Conservation (phyloP, 2,797 vertebrate species). For the Melanotaenia trifasciata region DNA sequence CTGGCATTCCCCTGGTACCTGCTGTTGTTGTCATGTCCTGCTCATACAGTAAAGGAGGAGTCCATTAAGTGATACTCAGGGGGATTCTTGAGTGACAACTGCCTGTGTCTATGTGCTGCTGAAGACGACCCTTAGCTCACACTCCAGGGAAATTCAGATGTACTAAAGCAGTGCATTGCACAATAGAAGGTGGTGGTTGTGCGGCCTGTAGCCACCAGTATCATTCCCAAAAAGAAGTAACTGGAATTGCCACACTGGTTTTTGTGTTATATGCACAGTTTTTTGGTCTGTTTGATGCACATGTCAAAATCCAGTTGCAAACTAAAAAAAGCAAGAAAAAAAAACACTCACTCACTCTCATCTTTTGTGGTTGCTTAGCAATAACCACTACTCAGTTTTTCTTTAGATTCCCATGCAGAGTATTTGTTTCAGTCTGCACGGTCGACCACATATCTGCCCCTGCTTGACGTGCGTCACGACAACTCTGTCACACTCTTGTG, state of each 20-base stretch:
- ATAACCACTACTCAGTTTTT: slow-evolving; percentile 51
- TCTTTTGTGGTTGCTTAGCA: slow-evolving; percentile 67
- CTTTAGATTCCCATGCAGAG: slow-evolving; percentile 36
- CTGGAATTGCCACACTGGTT: slow-evolving; percentile 16
- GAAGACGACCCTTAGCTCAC: slow-evolving; percentile 31
- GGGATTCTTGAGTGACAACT: slow-evolving; percentile 53
- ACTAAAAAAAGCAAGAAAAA: slow-evolving; percentile 14
- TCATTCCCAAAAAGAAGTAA: slow-evolving; percentile 9
- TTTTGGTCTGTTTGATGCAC: slow-evolving; percentile 27
- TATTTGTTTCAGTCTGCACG: slow-evolving; percentile 39
- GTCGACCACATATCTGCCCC: slow-evolving; percentile 34
- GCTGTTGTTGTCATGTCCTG: slow-evolving; percentile 39
- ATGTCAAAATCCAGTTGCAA: slow-evolving; percentile 22
- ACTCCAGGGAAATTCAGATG: slow-evolving; percentile 24
- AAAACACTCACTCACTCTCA: slow-evolving; percentile 33
- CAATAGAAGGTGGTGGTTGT: slow-evolving; percentile 17
- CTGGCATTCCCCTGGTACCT: slow-evolving; percentile 61
- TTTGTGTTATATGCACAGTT: slow-evolving; percentile 19
- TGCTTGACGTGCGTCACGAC: slow-evolving; percentile 57
- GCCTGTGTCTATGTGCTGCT: slow-evolving; percentile 49
- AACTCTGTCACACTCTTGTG: slow-evolving; percentile 57
- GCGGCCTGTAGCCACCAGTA: slow-evolving; percentile 15
- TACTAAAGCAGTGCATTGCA: neutral
- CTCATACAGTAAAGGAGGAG: slow-evolving; percentile 37
- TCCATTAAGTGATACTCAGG: slow-evolving; percentile 51